These are phyloP conservation scores for Drosophila phalerata DNA, from an alignment of 2,888 invertebrate genomes.

Conservation along the genomic window DNA sequence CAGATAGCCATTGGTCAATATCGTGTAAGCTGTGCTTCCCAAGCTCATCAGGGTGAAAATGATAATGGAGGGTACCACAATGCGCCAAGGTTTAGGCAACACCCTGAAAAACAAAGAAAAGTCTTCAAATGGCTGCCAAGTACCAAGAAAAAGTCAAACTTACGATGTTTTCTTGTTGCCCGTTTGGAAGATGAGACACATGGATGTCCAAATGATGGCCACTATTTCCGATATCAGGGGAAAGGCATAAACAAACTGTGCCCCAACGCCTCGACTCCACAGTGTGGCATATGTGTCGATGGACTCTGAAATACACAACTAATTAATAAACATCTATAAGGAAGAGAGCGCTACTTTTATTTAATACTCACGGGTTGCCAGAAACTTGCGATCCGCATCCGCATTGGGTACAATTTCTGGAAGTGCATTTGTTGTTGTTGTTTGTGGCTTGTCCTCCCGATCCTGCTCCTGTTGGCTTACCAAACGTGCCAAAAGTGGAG, in stretches of 20 bases:
- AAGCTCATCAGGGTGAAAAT: slow-evolving; percentile 81
- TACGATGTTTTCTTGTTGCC: slow-evolving; percentile 82
- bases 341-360: neutral
- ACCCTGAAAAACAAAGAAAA: slow-evolving; percentile 64
- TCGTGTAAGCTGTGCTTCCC: slow-evolving; percentile 68
- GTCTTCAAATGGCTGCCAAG: slow-evolving; percentile 3
- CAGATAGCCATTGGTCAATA: slow-evolving; percentile 75
- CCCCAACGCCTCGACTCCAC: slow-evolving; percentile 71
- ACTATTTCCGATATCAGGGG: slow-evolving; percentile 82
- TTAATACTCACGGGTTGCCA: slow-evolving; percentile 67
- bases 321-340: neutral
- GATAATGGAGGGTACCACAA: slow-evolving; percentile 82
- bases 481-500: slow-evolving; percentile 50
- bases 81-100: slow-evolving; percentile 84
- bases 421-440: slow-evolving; percentile 43
- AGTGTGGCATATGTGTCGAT: slow-evolving; percentile 77
- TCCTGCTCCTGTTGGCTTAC: slow-evolving; percentile 22
- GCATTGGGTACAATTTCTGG: slow-evolving; percentile 64
- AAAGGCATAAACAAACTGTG: slow-evolving; percentile 81
- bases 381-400: slow-evolving; percentile 73
- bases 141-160: slow-evolving; percentile 20
- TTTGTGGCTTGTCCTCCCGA: slow-evolving; percentile 1
- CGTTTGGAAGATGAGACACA: slow-evolving; percentile 83
- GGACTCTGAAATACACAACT: slow-evolving; percentile 58
- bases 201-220: slow-evolving; percentile 83